These are phyloP conservation scores for Patella ulyssiponensis DNA, from an alignment of 2,888 invertebrate genomes.

Conservation along the genomic window DNA sequence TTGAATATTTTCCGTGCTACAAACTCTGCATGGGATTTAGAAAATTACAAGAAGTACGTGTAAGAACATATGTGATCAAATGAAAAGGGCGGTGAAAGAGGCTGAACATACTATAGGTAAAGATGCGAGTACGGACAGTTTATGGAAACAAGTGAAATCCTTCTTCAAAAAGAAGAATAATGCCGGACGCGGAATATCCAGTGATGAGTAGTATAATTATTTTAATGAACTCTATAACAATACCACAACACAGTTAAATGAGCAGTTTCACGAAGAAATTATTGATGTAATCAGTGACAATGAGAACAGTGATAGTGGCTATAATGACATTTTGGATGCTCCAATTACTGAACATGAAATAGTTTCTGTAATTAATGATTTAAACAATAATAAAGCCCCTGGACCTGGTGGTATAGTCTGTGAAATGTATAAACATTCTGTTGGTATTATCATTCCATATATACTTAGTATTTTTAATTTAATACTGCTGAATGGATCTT, in stretches of 20 bases:
- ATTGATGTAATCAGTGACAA: background rate
- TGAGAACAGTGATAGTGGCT: background rate
- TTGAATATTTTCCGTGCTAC: background rate
- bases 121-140: background rate
- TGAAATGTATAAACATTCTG: conserved; percentile 23
- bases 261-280: background rate
- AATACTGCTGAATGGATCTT: background rate
- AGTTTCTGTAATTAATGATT: background rate
- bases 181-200: background rate
- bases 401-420: conserved; percentile 19
- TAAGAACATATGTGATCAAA: background rate
- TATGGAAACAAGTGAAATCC: background rate
- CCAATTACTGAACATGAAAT: background rate
- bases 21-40: background rate
- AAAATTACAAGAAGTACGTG: background rate
- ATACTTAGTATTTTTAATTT: background rate
- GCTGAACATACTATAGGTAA: background rate
- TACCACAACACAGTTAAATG: background rate
- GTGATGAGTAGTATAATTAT: background rate
- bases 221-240: background rate
- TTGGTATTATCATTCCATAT: conserved; percentile 6
- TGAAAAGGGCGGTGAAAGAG: background rate
- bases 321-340: background rate
- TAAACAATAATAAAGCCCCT: background rate
- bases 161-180: background rate